Evolutionary conservation across 2,888 invertebrate species (phyloP).

Genomic region (Rhorus exstirpatorius): DNA sequence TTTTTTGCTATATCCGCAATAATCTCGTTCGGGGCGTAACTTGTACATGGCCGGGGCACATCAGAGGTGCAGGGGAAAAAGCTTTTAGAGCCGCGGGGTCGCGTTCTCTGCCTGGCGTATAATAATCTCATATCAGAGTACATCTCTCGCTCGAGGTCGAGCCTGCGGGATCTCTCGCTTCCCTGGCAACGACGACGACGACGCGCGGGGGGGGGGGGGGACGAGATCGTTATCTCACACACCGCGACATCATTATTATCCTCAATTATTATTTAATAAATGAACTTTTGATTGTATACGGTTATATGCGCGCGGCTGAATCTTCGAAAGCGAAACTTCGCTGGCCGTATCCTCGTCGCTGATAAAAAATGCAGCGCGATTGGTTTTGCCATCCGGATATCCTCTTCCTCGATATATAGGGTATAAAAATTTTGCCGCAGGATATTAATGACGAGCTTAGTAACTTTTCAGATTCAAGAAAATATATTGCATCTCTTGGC

Average conservation of each 20-base stretch:
- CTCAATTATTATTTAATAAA: conserved; percentile 48
- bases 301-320: conserved; percentile 14
- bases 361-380: too few relatives aligned
- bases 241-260: conserved; percentile 32
- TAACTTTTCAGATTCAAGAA: too few relatives aligned
- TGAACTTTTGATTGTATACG: conserved; percentile 27
- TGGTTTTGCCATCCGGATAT: too few relatives aligned
- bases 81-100: conserved; percentile 18
- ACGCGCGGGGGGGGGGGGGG: too few relatives aligned
- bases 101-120: not conserved
- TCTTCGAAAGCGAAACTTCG: conserved; percentile 22
- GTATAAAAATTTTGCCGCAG: too few relatives aligned
- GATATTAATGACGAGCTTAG: too few relatives aligned
- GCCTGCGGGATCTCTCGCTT: conserved; percentile 12
- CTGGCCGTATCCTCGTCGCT: too few relatives aligned
- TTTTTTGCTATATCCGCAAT: conserved; percentile 19
- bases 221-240: conserved; percentile 43
- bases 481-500: too few relatives aligned
- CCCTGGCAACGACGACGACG: conserved; percentile 40
- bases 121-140: conserved; percentile 30
- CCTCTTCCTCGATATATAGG: too few relatives aligned
- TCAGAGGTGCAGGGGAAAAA: conserved; percentile 15
- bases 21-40: conserved; percentile 13
- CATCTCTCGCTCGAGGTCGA: conserved; percentile 6
- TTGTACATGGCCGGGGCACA: conserved; percentile 7